Base-by-base conservation (phyloP, 2,113 vertebrate species). In the Lycocorax pyrrhopterus region DNA sequence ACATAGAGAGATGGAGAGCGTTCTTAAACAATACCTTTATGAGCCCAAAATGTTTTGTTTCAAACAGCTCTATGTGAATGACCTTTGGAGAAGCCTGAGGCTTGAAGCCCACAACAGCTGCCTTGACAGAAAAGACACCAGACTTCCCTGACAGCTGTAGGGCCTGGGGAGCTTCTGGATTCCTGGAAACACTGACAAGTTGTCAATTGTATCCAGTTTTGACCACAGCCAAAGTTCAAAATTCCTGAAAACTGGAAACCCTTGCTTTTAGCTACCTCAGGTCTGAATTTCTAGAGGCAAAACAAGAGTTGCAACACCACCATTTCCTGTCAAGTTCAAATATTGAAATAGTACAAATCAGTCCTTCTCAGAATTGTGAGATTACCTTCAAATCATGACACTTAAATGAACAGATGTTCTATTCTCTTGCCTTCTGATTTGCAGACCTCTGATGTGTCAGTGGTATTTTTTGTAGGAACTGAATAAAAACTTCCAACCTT, bases 181-280 rank as follows among this genome's bases (percentile, higher is more conserved):
- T 96, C 92, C 72, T 95, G 92, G 95, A 97, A 97, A 93, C 51
- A 92, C 74, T 64, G 84, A 91, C 63, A 93, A 55, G n/a, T 77
- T 94, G 73, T 93, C 69, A 49, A 18, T 93, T 88, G 72, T 71
- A 75, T 82, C 63, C 82, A 85, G 59, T 69, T 91, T 63, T 83
- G 26, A 79, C 46, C 35, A 44, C 43, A 76, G 74, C 69, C 71
- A 76, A 53, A 58, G 51, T 83, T 76, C 14, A 76, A 84, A 95
- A 82, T 72, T 78, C 78, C 58, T 76, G n/a, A 80, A 91, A 37
- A 47, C 35, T 33, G 16, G 37, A 79, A 81, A 52, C 47, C 30
- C n/a, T 82, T 62, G 41, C 53, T 84, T 82, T 94, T 59, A 91
- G 62, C 44, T 91, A 72, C n/a, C 53, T 95, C 71, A 41, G 32